These are phyloP conservation scores for Gymnodraco acuticeps DNA, from an alignment of 2,797 vertebrate genomes.

Conservation along the genomic window DNA sequence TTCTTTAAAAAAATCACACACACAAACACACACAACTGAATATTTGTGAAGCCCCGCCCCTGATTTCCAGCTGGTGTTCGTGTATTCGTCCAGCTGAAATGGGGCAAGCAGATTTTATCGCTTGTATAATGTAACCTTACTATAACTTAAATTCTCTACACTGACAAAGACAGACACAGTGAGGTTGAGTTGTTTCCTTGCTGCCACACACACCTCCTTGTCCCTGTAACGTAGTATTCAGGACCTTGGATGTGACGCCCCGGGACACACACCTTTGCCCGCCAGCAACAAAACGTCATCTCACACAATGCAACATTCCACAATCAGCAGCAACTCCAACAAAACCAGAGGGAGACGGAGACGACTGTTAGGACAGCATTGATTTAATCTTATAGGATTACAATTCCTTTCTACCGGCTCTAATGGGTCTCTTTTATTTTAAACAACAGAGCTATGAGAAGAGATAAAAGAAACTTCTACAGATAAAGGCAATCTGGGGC, in stretches of 20 bases:
- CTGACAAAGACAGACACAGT: not conserved
- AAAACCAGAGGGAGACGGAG: conserved; percentile 50
- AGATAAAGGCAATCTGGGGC: conserved; percentile 64
- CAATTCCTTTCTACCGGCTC: conserved; percentile 58
- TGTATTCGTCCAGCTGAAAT: not conserved
- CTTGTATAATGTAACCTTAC: not conserved
- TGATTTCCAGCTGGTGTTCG: not conserved
- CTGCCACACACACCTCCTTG: conserved; percentile 9
- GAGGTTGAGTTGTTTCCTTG: not conserved
- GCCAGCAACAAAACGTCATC: conserved; percentile 30
- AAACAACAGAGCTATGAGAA: conserved; percentile 61
- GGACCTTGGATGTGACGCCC: conserved; percentile 23
- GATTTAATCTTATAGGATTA: conserved; percentile 65
- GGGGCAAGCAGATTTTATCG: not conserved
- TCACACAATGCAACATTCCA: conserved; percentile 65
- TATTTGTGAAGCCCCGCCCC: not conserved
- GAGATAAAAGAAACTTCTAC: conserved; percentile 56
- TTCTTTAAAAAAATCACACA: too few relatives aligned
- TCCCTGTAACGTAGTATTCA: conserved; percentile 9
- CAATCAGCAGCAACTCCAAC: conserved; percentile 49
- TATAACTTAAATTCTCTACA: too few relatives aligned
- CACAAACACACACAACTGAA: not conserved
- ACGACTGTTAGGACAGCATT: conserved; percentile 39
- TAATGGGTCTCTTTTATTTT: conserved; percentile 61
- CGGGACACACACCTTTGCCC: conserved; percentile 6